These are phyloP conservation scores for Eueides isabella DNA, from an alignment of 1,140 invertebrate species.

Conservation along the genomic window DNA sequence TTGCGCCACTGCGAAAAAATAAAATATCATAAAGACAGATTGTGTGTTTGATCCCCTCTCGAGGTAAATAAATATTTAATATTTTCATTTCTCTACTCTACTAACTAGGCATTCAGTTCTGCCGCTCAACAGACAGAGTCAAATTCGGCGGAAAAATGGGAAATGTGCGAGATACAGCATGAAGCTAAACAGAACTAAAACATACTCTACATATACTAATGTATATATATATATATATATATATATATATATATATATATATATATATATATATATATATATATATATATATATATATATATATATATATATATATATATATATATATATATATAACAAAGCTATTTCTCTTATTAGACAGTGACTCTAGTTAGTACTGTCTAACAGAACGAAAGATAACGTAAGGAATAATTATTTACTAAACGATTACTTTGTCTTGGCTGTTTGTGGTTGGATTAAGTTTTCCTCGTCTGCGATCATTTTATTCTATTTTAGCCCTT, in stretches of 20 bases:
- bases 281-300: not conserved
- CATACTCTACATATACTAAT: too few species aligned
- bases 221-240: not conserved
- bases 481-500: conserved; percentile 24
- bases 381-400: conserved; percentile 35
- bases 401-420: conserved; percentile 51
- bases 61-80: too few species aligned
- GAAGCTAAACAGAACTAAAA: too few species aligned
- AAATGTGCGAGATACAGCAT: too few species aligned
- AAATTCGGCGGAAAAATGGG: too few species aligned
- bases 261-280: not conserved
- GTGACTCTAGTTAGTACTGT: conserved; percentile 6
- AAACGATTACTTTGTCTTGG: conserved; percentile 39
- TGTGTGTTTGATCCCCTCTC: too few species aligned
- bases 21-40: too few species aligned
- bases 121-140: too few species aligned
- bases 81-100: too few species aligned
- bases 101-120: too few species aligned
- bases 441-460: conserved; percentile 40
- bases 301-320: not conserved
- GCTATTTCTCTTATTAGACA: not conserved
- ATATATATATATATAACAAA: not conserved
- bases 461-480: conserved; percentile 36
- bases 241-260: not conserved
- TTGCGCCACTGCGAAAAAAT: too few species aligned